Base-by-base conservation (phyloP, 2,113 vertebrate species). In the Chinchilla lanigera region DNA sequence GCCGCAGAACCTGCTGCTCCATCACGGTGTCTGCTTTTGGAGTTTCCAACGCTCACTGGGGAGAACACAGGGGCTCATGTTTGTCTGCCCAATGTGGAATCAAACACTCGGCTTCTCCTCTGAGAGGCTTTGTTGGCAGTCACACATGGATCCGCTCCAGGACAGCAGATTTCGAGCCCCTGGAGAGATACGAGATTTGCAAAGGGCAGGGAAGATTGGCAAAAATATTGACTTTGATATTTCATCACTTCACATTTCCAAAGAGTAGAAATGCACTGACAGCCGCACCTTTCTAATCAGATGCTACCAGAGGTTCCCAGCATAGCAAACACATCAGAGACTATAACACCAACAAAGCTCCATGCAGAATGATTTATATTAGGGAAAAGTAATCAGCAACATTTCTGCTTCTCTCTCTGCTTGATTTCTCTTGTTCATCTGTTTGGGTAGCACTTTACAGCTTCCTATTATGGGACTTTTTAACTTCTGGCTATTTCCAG, bases 211-310 rank as follows among this genome's bases (percentile, higher is more conserved):
- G 85, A 96, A 98, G 91, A 98, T 96, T 98, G 96, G 98, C 97
- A 98, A 98, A 98, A 98, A 98, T 98, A 98, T 98, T 98, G 98
- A 98, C 97, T 98, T 98, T 98, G 98, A 95, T 97, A 98, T 98
- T 98, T 98, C 96, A 98, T 98, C 97, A 94, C 90, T 98, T 98
- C 77, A 91, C 78, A 97, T 98, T 95, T 97, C 93, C 93, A 98
- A 97, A 92, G 80, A 95, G 84, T 78, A 63, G 96, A 97, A 98
- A 98, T 81, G 83, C 44, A 78, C 95, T 97, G 97, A 98, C 97
- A 98, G 96, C 78, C 82, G 97, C 96, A 97, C 98, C 97, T 98
- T 98, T 98, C 96, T 98, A 98, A 98, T 98, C 97, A 44, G 77
- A 96, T 96, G 94, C 47, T 96, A 96, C 87, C 95, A 95, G 54